phyloP scores from a whole-genome alignment of 2,797 vertebrate species.

The Amblyraja radiata region DNA sequence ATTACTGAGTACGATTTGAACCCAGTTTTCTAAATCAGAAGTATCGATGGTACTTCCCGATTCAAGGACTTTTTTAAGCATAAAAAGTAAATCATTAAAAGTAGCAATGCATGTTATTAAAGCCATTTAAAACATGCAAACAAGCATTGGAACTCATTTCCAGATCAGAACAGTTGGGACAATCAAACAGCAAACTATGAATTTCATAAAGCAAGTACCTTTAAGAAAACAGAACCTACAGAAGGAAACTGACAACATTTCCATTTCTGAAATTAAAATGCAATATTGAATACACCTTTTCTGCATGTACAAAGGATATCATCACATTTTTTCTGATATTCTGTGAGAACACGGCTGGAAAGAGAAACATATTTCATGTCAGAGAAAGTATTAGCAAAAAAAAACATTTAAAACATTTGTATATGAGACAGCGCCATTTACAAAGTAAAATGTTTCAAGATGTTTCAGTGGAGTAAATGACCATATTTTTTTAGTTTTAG shows the following conservation, averaged over 20 bases:
- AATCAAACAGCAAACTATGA: not conserved
- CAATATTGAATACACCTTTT: not conserved
- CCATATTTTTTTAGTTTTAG: not conserved
- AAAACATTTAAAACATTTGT: not conserved
- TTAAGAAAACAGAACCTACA: not conserved
- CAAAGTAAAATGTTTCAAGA: not conserved
- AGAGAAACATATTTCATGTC: conserved; percentile 39
- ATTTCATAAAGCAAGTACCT: not conserved
- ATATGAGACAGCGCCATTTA: not conserved
- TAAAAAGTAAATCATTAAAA: not conserved
- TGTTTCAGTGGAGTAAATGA: not conserved
- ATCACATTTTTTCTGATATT: conserved; percentile 77
- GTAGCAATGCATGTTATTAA: not conserved
- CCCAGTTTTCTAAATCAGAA: too few relatives aligned
- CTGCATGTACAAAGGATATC: conserved; percentile 70
- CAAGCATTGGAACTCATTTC: not conserved
- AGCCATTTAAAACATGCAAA: not conserved
- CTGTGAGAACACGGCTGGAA: conserved; percentile 65
- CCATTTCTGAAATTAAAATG: not conserved
- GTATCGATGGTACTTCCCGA: too few relatives aligned
- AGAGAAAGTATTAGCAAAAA: not conserved
- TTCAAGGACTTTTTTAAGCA: too few relatives aligned
- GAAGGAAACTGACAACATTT: not conserved
- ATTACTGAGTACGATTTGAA: too few relatives aligned
- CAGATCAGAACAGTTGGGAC: not conserved